These are phyloP conservation scores for Buteo buteo DNA, from an alignment of 2,113 vertebrate genomes.

Conservation along the genomic window DNA sequence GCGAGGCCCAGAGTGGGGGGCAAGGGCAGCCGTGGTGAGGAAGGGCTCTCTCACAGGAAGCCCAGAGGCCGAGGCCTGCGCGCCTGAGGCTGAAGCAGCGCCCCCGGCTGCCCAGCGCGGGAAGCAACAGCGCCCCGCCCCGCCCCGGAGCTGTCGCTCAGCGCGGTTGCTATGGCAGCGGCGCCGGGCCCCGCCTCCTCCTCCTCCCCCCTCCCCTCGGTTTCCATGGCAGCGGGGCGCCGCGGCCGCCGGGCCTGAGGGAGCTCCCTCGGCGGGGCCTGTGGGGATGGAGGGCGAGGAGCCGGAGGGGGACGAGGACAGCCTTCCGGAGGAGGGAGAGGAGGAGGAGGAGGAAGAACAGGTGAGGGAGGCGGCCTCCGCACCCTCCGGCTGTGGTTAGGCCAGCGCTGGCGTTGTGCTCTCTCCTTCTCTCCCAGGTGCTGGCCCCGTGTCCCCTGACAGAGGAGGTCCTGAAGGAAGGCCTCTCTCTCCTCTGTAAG, in stretches of 20 bases:
- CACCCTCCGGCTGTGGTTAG: background rate
- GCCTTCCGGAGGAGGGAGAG: background rate
- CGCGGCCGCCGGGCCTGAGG: background rate
- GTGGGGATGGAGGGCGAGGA: conserved; percentile 67
- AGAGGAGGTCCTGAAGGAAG: conserved; percentile 73
- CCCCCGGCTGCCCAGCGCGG: background rate
- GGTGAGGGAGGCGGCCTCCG: background rate
- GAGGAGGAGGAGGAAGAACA: background rate
- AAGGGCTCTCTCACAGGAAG: fast-evolving
- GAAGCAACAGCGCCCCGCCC: no score
- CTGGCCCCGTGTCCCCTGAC: conserved; percentile 63
- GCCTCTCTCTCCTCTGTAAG: conserved; percentile 84
- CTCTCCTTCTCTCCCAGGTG: conserved; percentile 32
- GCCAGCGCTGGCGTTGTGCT: background rate
- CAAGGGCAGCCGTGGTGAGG: no score
- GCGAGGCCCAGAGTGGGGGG: fast-evolving
- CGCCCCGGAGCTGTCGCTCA: background rate
- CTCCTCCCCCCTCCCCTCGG: background rate
- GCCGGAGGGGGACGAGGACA: background rate
- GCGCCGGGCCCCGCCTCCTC: background rate
- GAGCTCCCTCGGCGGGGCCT: background rate
- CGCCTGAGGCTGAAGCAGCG: no score
- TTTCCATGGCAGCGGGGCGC: background rate
- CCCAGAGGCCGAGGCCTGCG: no score
- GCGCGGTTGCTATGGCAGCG: background rate